Conservation (phyloP, 2,888 invertebrate species). For the Chymomyza procnemis region DNA sequence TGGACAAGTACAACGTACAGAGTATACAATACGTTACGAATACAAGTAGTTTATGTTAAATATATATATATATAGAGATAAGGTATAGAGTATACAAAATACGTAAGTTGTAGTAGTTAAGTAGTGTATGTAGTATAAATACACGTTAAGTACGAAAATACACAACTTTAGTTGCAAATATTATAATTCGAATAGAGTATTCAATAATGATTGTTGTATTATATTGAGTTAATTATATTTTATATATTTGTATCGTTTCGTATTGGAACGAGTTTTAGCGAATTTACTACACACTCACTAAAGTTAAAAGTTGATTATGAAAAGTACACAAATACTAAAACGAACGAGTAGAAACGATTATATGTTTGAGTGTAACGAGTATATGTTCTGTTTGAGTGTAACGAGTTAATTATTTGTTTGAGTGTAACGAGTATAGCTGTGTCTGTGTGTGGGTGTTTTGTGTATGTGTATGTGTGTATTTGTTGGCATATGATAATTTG, state of each 20-base stretch:
- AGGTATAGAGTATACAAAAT: slow-evolving; percentile 5
- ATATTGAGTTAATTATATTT: not conserved
- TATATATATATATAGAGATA: slow-evolving; percentile 6
- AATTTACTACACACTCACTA: slow-evolving; percentile 57
- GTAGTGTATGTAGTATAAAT: slow-evolving; percentile 38
- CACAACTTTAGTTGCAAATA: slow-evolving; percentile 24
- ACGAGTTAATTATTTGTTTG: too few species aligned
- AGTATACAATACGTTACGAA: slow-evolving; percentile 28
- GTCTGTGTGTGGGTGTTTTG: not conserved
- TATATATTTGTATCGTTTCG: slow-evolving; percentile 14
- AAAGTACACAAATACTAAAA: slow-evolving; percentile 67
- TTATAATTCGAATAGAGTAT: slow-evolving; percentile 2
- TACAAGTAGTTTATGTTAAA: slow-evolving; percentile 23
- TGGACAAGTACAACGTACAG: slow-evolving; percentile 1
- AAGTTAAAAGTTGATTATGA: slow-evolving; percentile 58
- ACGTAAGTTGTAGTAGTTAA: slow-evolving; percentile 27
- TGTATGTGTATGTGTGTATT: slow-evolving; percentile 10
- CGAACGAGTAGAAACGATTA: slow-evolving; percentile 59
- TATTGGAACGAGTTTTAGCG: slow-evolving; percentile 30
- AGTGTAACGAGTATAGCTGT: not conserved
- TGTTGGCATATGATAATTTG: slow-evolving; percentile 18
- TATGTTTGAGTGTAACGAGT: slow-evolving; percentile 10
- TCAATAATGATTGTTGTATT: slow-evolving; percentile 7
- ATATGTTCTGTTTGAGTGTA: slow-evolving; percentile 1
- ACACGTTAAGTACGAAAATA: slow-evolving; percentile 49